Evolutionary conservation across 2,113 vertebrate genomes (phyloP).

Genomic region (Zosterops japonicus): DNA sequence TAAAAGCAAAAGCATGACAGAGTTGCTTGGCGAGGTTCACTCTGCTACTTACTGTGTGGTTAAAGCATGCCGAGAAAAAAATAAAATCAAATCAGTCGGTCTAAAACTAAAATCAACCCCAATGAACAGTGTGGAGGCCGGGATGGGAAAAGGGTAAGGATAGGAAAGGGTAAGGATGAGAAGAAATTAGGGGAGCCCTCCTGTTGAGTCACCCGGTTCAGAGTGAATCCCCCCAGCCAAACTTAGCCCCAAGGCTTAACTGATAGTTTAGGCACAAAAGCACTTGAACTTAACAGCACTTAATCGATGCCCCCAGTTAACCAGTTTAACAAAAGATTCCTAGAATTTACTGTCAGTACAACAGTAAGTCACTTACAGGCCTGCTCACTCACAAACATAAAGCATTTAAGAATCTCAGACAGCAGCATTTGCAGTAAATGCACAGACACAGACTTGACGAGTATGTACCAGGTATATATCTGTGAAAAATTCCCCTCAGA

Average conservation of each 20-base stretch:
- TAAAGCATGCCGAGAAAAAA: not conserved
- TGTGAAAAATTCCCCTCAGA: not conserved
- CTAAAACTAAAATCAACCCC: not conserved
- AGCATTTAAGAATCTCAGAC: not conserved
- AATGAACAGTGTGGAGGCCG: accelerated
- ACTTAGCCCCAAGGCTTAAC: not conserved
- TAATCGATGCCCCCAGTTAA: not conserved
- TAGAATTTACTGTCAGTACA: not conserved
- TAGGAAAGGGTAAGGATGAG: not conserved
- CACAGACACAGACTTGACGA: not conserved
- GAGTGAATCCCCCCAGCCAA: not conserved
- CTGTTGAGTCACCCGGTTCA: not conserved
- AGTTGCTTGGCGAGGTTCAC: not conserved
- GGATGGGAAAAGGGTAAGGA: not conserved
- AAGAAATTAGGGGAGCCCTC: not conserved
- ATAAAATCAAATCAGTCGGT: not conserved
- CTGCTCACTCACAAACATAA: not conserved
- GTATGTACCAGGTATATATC: no score
- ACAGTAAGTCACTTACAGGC: not conserved
- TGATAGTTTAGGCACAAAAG: not conserved
- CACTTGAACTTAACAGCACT: not conserved
- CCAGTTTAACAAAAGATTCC: not conserved
- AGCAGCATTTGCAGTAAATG: not conserved
- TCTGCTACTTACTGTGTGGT: not conserved
- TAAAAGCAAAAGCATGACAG: not conserved